Evolutionary conservation across 2,797 vertebrate genomes (phyloP), one percentile per base, ranked within the genome.

Genomic region (Thunnus albacares): DNA sequence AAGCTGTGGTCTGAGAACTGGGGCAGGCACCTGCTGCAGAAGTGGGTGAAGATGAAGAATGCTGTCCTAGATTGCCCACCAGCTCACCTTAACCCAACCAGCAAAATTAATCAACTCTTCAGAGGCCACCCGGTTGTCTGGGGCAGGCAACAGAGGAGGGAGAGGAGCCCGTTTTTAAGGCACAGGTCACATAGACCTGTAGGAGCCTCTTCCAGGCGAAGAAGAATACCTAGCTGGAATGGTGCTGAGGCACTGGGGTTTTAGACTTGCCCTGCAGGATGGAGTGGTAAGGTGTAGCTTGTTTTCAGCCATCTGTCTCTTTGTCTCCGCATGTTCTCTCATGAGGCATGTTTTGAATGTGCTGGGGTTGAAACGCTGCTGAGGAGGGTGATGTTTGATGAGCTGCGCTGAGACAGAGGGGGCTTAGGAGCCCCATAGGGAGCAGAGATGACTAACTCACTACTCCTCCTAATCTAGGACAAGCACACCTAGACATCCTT

Each of bases 31-130:
- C 95, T 95, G 95, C 94, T 94, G 93, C 92, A 93, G 93, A 95
- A 96, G 84, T 93, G 93, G 95, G 94, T 93, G 93, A 94, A 89
- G 91, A 96, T 95, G 95, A 96, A 93, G 89, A 94, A 95, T 95
- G 94, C 84, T 87, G 95, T 93, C 94, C 95, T 94, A 95, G 85
- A 95, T 95, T 89, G 88, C 82, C 93, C 92, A 92, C 88, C 86
- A 82, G 85, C 86, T 94, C 92, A 95, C 92, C 94, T 94, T 89
- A 92, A 90, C 87, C 87, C 85, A 88, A 87, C 82, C 85, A 77
- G 22, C 77, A 82, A 90, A 93, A 94, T 95, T 93, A 93, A 94
- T 95, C 94, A 94, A 91, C 87, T 88, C 89, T 93, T 94, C 91
- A 81, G 90, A 91, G 94, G 92, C 87, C 89, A 71, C 67, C 63